phyloP scores from a whole-genome alignment of 1,140 invertebrate genomes.

The Ptiloglossa arizonensis region DNA sequence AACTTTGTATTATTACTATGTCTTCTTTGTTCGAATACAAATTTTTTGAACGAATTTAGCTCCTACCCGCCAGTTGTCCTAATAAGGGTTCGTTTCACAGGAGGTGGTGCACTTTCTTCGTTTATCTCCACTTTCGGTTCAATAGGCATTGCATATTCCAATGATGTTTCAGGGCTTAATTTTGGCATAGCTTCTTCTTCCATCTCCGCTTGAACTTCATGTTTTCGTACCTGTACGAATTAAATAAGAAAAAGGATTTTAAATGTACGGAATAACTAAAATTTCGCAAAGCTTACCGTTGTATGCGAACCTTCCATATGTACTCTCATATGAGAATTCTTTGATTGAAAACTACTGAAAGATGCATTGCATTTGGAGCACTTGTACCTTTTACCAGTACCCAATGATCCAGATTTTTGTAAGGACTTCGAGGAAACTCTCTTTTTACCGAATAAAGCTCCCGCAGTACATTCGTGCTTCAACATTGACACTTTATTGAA shows the following conservation, averaged over 20 bases:
- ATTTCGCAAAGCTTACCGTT: constrained; percentile 5
- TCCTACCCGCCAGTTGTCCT: constrained; percentile 69
- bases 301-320: constrained; percentile 56
- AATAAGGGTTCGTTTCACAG: constrained; percentile 73
- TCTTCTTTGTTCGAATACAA: too few species aligned
- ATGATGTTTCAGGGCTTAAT: constrained; percentile 63
- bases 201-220: constrained; percentile 46
- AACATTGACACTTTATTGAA: constrained; percentile 75
- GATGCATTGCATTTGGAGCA: constrained; percentile 69
- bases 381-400: constrained; percentile 66
- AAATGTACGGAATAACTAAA: neutral
- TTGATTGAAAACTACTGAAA: constrained; percentile 67
- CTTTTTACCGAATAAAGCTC: constrained; percentile 53
- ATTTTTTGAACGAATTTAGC: constrained; percentile 12
- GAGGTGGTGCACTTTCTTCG: constrained; percentile 63
- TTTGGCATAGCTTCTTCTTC: constrained; percentile 64
- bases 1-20: too few species aligned
- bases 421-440: constrained; percentile 43
- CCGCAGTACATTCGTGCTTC: constrained; percentile 69
- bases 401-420: constrained; percentile 44
- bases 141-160: constrained; percentile 55
- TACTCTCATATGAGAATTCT: constrained; percentile 70
- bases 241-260: neutral
- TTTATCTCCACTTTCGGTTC: constrained; percentile 69
- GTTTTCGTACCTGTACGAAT: constrained; percentile 43